A percentile compares a stretch with the other conserved stretches of the same genome.
Evolutionary conservation across 1,140 invertebrate genomes (phyloP).

Genomic region (Drosophila murphyi): DNA sequence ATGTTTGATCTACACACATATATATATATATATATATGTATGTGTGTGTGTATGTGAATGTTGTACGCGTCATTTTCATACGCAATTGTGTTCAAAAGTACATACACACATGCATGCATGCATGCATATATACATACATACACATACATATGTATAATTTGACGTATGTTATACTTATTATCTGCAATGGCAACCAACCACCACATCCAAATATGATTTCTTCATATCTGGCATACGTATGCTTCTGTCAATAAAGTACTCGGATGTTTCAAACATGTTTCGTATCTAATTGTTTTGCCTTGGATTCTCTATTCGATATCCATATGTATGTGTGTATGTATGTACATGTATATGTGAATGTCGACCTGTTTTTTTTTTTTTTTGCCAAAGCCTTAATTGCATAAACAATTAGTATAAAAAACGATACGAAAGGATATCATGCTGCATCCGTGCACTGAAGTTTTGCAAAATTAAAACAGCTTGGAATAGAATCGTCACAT

Average conservation of each 20-base stretch:
- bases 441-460: not conserved
- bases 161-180: conserved; percentile 22
- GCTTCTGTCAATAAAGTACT: conserved; percentile 37
- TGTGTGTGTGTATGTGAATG: conserved; percentile 22
- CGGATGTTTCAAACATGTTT: conserved; percentile 39
- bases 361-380: conserved; percentile 15
- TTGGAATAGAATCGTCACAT: too few relatives aligned
- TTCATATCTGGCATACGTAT: conserved; percentile 38
- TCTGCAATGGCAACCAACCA: conserved; percentile 42
- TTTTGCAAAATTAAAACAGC: too few relatives aligned
- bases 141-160: conserved; percentile 6
- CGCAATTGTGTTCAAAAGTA: conserved; percentile 25
- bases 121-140: conserved; percentile 18
- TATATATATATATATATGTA: conserved; percentile 24
- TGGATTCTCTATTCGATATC: conserved; percentile 17
- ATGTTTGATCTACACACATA: not conserved
- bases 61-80: conserved; percentile 12
- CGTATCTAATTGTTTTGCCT: conserved; percentile 38
- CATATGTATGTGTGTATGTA: not conserved
- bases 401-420: conserved; percentile 21
- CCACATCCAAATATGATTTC: conserved; percentile 12
- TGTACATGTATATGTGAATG: conserved; percentile 4
- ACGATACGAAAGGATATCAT: not conserved
- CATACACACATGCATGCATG: conserved; percentile 25
- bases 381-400: conserved; percentile 15